Base-by-base conservation (phyloP, 2,888 invertebrate species). In the Schrankia costaestrigalis region DNA sequence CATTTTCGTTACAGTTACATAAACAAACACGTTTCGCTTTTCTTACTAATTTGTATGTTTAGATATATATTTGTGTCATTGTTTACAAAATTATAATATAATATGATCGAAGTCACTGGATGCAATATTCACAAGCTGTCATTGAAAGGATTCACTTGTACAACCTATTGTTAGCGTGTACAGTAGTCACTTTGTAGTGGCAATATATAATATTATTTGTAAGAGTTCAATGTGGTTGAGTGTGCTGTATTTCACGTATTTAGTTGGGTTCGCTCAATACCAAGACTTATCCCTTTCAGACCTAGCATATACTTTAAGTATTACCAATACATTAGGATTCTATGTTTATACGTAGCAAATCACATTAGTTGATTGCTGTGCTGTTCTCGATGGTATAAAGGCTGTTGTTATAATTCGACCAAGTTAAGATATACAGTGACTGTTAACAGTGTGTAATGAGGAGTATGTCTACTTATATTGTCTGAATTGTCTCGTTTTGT, bases 181-280 rank as follows among this genome's bases (percentile, higher is more conserved):
- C 19, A 9, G 15, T 24, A 31, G 31, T 28, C 37, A 37, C 28
- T 32, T 37, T 11, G 29, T 41, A 35, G 48, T 46, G 43, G 35
- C 46, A 33, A 46, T 40, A 31, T 43, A 14, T 25, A 13, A n/a
- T 21, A 6, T 34, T 41, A 34, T 46, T 48, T 41, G 35, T 57
- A 60, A 60, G 62, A 59, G 58, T 60, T 76, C 70, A 64, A 72
- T 73, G 63, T 72, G 73, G 56, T 77, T 76, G 79, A 77, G 77
- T 82, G 78, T 80, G 74, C 70, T 77, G 65, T 77, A 70, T 73
- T 71, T 74, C 75, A 77, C 75, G 68, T 79, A 67, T 76, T 77
- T 76, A 76, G 78, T 85, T 86, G 83, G 76, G 83, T 75, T 81
- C 83, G 86, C 86, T 87, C 87, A 87, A 84, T 84, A 69, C 67